Evolutionary conservation across 2,888 invertebrate species (phyloP).

Genomic region (Melanostoma scalare): DNA sequence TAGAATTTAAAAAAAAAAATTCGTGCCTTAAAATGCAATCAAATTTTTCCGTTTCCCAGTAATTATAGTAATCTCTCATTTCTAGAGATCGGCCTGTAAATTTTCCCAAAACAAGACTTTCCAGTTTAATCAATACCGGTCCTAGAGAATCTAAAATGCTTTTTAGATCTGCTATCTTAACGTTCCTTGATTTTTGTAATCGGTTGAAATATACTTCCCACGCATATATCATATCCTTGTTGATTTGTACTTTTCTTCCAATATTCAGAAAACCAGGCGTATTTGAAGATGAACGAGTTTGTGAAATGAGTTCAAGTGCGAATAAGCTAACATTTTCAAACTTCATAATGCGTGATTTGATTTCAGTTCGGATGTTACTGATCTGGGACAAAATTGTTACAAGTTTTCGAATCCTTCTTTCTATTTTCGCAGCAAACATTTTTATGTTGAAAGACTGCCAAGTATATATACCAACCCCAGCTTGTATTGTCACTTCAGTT

Average conservation of each 20-base stretch:
- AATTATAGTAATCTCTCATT: slow-evolving; percentile 90
- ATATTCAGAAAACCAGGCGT: background rate
- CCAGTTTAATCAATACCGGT: slow-evolving; percentile 92
- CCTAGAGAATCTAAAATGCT: slow-evolving; percentile 91
- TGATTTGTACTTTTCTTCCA: background rate
- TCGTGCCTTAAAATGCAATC: slow-evolving; percentile 85
- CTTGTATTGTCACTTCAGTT: slow-evolving; percentile 89
- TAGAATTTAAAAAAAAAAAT: background rate
- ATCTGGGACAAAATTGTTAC: slow-evolving; percentile 87
- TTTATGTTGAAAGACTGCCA: slow-evolving; percentile 93
- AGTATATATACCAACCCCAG: slow-evolving; percentile 91
- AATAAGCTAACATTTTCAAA: slow-evolving; percentile 84
- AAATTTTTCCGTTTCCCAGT: slow-evolving; percentile 92
- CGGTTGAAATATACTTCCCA: slow-evolving; percentile 86
- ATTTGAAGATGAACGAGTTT: slow-evolving; percentile 12
- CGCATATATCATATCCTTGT: slow-evolving; percentile 72
- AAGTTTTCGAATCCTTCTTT: slow-evolving; percentile 84
- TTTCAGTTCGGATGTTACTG: slow-evolving; percentile 86
- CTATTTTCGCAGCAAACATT: slow-evolving; percentile 87
- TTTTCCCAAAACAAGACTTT: slow-evolving; percentile 91
- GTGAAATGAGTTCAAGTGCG: slow-evolving; percentile 66
- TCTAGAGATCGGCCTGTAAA: slow-evolving; percentile 88
- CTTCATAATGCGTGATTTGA: slow-evolving; percentile 84
- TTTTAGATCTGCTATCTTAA: slow-evolving; percentile 86
- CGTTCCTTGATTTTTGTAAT: slow-evolving; percentile 87